Evolutionary conservation across 2,113 vertebrate genomes (phyloP).

Genomic region (Gobiocypris rarus): DNA sequence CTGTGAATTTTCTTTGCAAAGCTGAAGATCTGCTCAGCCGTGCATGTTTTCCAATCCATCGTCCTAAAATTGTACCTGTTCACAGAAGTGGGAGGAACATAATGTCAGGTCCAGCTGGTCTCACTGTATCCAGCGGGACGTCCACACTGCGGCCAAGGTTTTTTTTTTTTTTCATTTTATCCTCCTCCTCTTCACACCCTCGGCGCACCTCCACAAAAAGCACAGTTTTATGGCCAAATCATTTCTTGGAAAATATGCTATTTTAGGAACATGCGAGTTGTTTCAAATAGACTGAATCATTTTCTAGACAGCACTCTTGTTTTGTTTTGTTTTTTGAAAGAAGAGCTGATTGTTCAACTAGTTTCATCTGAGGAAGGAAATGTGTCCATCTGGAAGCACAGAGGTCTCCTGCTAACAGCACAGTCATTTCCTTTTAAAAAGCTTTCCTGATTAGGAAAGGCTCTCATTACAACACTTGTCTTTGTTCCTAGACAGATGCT

Average conservation of each 20-base stretch:
- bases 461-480: slow-evolving; percentile 35
- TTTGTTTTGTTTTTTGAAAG: slow-evolving; percentile 7
- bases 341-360: slow-evolving; percentile 6
- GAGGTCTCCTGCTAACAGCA: slow-evolving; percentile 37
- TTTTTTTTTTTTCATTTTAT: not conserved
- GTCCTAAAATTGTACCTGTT: slow-evolving; percentile 67
- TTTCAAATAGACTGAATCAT: slow-evolving; percentile 19
- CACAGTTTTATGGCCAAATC: slow-evolving; percentile 30
- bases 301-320: not conserved
- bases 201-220: slow-evolving; percentile 46
- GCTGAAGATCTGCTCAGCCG: slow-evolving; percentile 66
- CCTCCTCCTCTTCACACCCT: slow-evolving; percentile 49
- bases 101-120: slow-evolving; percentile 66
- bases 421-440: slow-evolving; percentile 48
- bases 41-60: slow-evolving; percentile 59
- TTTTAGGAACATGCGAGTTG: slow-evolving; percentile 8
- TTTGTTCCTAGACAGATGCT: slow-evolving; percentile 51
- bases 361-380: slow-evolving; percentile 56
- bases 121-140: slow-evolving; percentile 57
- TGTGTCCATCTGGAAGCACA: slow-evolving; percentile 43
- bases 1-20: slow-evolving; percentile 58
- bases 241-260: slow-evolving; percentile 37
- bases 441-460: slow-evolving; percentile 34
- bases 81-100: slow-evolving; percentile 65
- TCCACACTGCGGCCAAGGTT: slow-evolving; percentile 35